These are phyloP conservation scores for Euwallacea similis DNA, from an alignment of 1,140 invertebrate genomes.

Conservation along the genomic window DNA sequence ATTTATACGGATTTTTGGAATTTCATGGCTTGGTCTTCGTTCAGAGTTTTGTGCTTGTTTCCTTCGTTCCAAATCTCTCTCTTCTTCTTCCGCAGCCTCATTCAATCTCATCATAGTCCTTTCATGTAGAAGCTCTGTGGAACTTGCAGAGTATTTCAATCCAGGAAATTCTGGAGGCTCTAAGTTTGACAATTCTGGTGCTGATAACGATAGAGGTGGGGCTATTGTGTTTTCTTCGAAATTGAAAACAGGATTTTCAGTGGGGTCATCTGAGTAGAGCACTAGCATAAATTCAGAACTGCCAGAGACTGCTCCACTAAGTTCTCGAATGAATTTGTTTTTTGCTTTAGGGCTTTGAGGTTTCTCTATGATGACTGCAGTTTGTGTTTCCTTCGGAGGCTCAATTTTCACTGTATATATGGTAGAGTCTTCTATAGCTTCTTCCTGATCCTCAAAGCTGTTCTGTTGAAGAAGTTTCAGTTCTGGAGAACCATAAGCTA, in stretches of 20 bases:
- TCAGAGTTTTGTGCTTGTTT: conserved; percentile 28
- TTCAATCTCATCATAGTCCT: conserved; percentile 77
- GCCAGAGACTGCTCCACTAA: conserved; percentile 47
- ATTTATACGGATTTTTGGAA: conserved; percentile 53
- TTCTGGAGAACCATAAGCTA: conserved; percentile 51
- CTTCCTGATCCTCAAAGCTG: background rate
- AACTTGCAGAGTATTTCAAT: conserved; percentile 73
- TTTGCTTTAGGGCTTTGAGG: conserved; percentile 38
- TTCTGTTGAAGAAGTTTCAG: conserved; percentile 46
- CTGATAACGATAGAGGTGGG: conserved; percentile 76
- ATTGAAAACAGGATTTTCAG: conserved; percentile 50
- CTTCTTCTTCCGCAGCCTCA: conserved; percentile 70
- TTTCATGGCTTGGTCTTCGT: conserved; percentile 37
- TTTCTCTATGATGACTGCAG: background rate
- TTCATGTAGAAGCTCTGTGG: conserved; percentile 78
- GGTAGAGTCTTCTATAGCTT: background rate
- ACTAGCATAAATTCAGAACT: conserved; percentile 82
- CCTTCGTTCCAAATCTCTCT: conserved; percentile 59
- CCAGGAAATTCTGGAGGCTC: conserved; percentile 58
- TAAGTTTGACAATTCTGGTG: conserved; percentile 68
- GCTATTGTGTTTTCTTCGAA: conserved; percentile 52
- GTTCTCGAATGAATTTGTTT: conserved; percentile 39
- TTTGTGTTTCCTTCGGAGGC: conserved; percentile 6
- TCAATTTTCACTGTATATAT: conserved; percentile 39
- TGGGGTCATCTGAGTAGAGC: conserved; percentile 66